Percentiles rank a stretch among this genome's conserved stretches.
phyloP scores from a whole-genome alignment of 2,113 vertebrate genomes.

The Haplochromis burtoni region DNA sequence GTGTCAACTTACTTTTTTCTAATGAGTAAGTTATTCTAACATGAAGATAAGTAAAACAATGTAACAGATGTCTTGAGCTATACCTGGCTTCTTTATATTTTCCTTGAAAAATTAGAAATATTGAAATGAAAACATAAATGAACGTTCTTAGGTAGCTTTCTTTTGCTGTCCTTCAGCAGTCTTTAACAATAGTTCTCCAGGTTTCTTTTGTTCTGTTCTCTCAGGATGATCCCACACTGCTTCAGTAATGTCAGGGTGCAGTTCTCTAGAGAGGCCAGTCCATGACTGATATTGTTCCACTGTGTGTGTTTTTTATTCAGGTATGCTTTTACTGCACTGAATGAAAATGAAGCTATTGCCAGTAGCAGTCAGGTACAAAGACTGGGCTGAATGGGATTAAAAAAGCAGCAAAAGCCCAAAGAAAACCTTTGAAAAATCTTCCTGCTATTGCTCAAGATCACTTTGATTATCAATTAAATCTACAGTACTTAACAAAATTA shows the following conservation, averaged over 20 bases:
- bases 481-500: not conserved
- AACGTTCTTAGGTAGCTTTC: not conserved
- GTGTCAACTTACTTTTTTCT: not conserved
- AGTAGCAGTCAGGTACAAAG: not conserved
- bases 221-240: not conserved
- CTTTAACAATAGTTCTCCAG: rapidly evolving
- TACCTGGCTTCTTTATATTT: not conserved
- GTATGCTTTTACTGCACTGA: not conserved
- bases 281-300: not conserved
- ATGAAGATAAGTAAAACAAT: not conserved
- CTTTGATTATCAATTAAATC: not conserved
- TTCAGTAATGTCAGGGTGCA: not conserved
- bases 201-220: not conserved
- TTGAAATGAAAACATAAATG: not conserved
- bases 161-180: not conserved
- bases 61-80: not conserved
- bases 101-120: not conserved
- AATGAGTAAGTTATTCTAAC: not conserved
- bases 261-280: not conserved
- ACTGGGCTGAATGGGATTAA: not conserved
- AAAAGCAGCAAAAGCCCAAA: not conserved
- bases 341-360: not conserved
- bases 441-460: not conserved
- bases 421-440: not conserved
- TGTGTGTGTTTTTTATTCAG: not conserved